These are phyloP conservation scores for Carabus problematicus DNA, from an alignment of 2,888 invertebrate species.

Conservation along the genomic window DNA sequence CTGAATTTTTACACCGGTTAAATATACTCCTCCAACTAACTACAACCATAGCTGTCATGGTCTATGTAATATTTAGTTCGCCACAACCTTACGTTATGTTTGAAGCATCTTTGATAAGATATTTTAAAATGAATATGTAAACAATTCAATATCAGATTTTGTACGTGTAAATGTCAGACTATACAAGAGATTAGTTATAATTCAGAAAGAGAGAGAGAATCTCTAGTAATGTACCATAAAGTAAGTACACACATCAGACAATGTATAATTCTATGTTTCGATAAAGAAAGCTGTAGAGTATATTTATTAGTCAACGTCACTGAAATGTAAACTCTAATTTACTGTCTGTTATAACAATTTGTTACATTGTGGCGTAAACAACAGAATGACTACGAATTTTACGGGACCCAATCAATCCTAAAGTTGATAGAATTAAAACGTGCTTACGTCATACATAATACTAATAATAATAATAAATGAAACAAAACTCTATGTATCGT, in stretches of 20 bases:
- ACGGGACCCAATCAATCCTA: conserved; percentile 42
- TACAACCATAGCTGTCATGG: background rate
- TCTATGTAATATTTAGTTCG: background rate
- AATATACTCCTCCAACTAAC: background rate
- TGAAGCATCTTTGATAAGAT: conserved; percentile 24
- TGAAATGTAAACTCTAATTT: background rate
- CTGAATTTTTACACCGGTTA: too few relatives aligned
- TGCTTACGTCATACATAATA: conserved; percentile 40
- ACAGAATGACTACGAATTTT: conserved; percentile 38
- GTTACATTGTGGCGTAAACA: conserved; percentile 7
- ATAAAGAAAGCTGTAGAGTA: conserved; percentile 28
- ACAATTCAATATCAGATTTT: conserved; percentile 38
- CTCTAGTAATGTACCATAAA: conserved; percentile 32
- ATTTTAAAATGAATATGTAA: conserved; percentile 32
- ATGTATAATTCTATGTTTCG: conserved; percentile 36
- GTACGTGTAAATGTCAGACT: conserved; percentile 40
- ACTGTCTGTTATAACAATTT: conserved; percentile 15
- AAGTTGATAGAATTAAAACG: conserved; percentile 38
- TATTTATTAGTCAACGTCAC: conserved; percentile 31
- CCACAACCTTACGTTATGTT: background rate
- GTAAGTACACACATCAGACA: conserved; percentile 29
- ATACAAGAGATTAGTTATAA: conserved; percentile 36
- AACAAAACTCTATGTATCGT: conserved; percentile 28
- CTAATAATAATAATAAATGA: conserved; percentile 1
- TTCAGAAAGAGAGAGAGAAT: conserved; percentile 33